Evolutionary conservation across 1,140 invertebrate genomes (phyloP).

Genomic region (Drosophila melanogaster): DNA sequence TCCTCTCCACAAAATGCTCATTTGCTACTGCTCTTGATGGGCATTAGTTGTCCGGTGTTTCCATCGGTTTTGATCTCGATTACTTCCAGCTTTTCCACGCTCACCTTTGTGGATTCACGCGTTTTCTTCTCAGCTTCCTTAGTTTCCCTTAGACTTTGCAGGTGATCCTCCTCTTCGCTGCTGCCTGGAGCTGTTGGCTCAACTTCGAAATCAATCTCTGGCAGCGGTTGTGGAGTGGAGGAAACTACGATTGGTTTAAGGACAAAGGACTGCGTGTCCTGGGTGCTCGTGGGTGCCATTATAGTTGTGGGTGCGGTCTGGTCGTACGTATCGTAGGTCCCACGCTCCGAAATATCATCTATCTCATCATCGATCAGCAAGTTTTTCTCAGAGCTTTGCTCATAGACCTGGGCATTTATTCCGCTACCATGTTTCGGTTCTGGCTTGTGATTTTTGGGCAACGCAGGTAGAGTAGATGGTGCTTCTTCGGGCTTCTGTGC

Average conservation of each 20-base stretch:
- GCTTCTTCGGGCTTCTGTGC: conserved; percentile 54
- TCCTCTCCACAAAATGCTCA: conserved; percentile 15
- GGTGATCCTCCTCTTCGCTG: conserved; percentile 50
- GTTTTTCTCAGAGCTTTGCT: conserved; percentile 81
- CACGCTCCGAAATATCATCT: conserved; percentile 75
- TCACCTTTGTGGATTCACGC: conserved; percentile 63
- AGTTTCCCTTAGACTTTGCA: conserved; percentile 65
- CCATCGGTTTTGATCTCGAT: conserved; percentile 83
- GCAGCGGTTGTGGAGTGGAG: conserved; percentile 61
- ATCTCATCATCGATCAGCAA: conserved; percentile 79
- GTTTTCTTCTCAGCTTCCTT: conserved; percentile 48
- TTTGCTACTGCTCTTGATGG: conserved; percentile 44
- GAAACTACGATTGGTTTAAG: conserved; percentile 68
- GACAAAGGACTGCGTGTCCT: conserved; percentile 48
- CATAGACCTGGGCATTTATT: conserved; percentile 77
- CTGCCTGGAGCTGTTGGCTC: conserved; percentile 34
- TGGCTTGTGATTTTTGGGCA: conserved; percentile 65
- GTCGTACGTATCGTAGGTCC: conserved; percentile 63
- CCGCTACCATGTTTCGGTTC: conserved; percentile 64
- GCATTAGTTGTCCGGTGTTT: conserved; percentile 78
- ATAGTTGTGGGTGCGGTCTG: conserved; percentile 61
- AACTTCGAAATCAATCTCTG: conserved; percentile 44
- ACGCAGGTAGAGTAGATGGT: conserved; percentile 28
- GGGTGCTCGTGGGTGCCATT: conserved; percentile 41
- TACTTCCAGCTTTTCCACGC: conserved; percentile 80